Base-by-base conservation (phyloP, 1,140 invertebrate genomes). In the Drosophila subpulchrella region DNA sequence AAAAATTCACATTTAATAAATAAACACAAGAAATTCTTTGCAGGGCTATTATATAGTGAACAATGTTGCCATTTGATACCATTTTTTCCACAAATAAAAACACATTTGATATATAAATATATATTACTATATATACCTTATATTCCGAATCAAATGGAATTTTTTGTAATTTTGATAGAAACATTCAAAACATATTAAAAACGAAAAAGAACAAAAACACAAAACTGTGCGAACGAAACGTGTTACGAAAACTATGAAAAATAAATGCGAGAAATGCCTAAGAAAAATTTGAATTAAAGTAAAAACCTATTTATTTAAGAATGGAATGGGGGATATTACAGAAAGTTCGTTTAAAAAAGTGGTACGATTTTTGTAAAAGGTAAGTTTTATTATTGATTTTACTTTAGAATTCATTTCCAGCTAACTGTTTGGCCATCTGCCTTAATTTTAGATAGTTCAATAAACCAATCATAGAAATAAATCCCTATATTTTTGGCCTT, bases 161-260 rank as follows among this genome's bases (percentile, higher is more conserved):
- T 88, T 88, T 78, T 89, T 86, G 82, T 86, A 86, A 86, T 86
- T 86, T 86, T 86, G 84, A 89, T 89, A 89, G 76, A 88, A 88
- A 88, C 83, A 84, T 89, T 78, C 81, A 88, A 86, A 79, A 72
- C 57, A 66, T 58, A 79, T 63, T 51, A 58, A 74, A 81, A 81
- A 55, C 57, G 20, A 30, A 65, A 42, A 41, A 30, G 61, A 50
- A 71, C 42, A 59, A 66, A 42, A n/a, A 27, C 3, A 3, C 3
- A 59, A 58, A 66, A 81, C 53, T 71, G 66, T 77, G 75, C 59
- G 66, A 78, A 78, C 39, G 59, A 55, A 72, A 65, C 59, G 65
- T 78, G 75, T 78, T 78, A 78, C 34, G 59, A 73, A 59, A 84
- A 75, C 53, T 47, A 76, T 67, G 75, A 75, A 59, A 84, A 83